Evolutionary conservation across 2,888 invertebrate species (phyloP), one percentile per base, ranked within the genome.

Genomic region (Noctua fimbriata): DNA sequence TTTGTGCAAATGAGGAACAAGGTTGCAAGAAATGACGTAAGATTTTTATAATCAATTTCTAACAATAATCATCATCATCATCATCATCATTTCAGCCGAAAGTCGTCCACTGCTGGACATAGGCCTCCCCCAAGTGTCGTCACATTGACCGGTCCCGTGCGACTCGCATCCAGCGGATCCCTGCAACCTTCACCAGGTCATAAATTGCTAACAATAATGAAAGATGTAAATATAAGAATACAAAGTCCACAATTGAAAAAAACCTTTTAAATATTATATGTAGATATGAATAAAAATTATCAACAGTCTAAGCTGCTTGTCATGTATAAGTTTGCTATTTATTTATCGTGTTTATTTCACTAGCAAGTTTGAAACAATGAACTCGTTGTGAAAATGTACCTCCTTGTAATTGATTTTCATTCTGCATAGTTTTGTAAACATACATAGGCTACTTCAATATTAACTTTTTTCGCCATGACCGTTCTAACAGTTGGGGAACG

Each of bases 401-500:
- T 21, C 4, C 1, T 63, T 63, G 4, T 63, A 28, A 16, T 74
- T 14, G 32, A 73, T 69, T 79, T 76, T 65, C 47, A 81, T 74
- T 58, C 77, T 32, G 32, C 12, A 67, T 32, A 69, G 47, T 69
- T 85, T 67, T 83, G 49, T 83, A 69, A 69, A 69, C 18, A 12
- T 63, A 63, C 60, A 47, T 47, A 66, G 52, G n/a, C 58, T 63
- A 70, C 73, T 81, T 81, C 73, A 67, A 84, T 84, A 88, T 89
- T 87, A 88, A 89, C 89, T 90, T 93, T 92, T 93, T 94, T 93
- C 87, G 81, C 80, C 90, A 89, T 89, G 91, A 92, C 92, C 92
- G 90, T 94, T 94, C 92, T 93, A 93, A 94, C 92, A 91, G 92
- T 89, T 88, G 89, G 82, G 85, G 88, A 93, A 89, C 91, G 91